Base-by-base conservation (phyloP, 2,888 invertebrate species). In the Thereva nobilitata region DNA sequence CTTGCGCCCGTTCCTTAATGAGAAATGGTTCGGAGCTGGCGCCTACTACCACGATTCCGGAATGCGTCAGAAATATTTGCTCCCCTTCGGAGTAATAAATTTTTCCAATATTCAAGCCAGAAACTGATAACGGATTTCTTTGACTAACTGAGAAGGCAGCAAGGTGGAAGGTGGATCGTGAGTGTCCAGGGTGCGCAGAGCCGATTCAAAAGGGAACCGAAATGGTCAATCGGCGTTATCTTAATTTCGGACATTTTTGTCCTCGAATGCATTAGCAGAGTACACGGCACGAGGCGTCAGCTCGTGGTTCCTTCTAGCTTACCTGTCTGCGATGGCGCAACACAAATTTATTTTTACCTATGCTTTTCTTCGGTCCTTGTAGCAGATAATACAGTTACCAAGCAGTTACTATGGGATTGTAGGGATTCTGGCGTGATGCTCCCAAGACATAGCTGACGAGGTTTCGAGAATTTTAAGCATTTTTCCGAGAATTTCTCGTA, bases 221-320 rank as follows among this genome's bases (percentile, higher is more conserved):
- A 61, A 54, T 4, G 23, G 37, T 52, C 45, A 23, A 23, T 23
- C 23, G 23, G 23, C 23, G 23, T 72, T 72, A 72, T 72, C 72
- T 72, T 70, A 70, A 72, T 71, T 72, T 72, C 66, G 69, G 70
- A 72, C 72, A 72, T 71, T 72, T 72, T 72, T 72, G 71, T 71
- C 72, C 72, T 71, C 71, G 66, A 71, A 72, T 72, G 72, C 73
- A 73, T 73, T 73, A 72, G 72, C 68, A 66, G 67, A 69, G 68
- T 71, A 73, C 73, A 73, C 69, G 73, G 73, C 72, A 73, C 73
- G 73, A 70, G 72, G 73, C 73, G 73, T 71, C 72, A 71, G 72
- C 23, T 23, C 42, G 37, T 37, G 61, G 49, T 61, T 50, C 61
- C 50, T 50, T 50, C 50, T 61, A 50, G 49, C 49, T 41, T 40